Evolutionary conservation across 1,140 invertebrate genomes (phyloP).

Genomic region (Triops cancriformis): DNA sequence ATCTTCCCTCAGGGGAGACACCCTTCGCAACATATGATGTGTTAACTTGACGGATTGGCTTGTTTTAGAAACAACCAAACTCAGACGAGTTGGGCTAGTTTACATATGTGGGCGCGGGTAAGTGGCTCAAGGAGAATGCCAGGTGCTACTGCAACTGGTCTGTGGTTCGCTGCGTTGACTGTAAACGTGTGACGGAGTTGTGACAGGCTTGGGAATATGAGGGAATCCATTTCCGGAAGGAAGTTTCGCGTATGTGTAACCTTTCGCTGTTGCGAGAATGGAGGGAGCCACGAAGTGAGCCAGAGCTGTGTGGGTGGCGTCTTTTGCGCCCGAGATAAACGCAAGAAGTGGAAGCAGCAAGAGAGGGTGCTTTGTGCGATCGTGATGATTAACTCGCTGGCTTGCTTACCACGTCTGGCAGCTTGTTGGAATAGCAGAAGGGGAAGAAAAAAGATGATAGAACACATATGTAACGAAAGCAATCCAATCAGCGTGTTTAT

Average conservation of each 20-base stretch:
- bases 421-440: background rate
- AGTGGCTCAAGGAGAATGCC: no score
- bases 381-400: background rate
- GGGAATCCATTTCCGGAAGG: background rate
- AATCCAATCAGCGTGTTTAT: background rate
- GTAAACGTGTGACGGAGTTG: background rate
- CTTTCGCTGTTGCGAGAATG: background rate
- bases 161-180: no score
- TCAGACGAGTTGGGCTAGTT: no score
- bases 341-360: background rate
- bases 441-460: background rate
- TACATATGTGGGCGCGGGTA: no score
- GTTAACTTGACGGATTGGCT: no score
- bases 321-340: background rate
- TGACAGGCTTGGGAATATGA: background rate
- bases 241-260: background rate
- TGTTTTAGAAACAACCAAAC: no score
- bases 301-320: background rate
- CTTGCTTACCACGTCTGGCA: background rate
- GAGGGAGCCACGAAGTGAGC: conserved; percentile 7
- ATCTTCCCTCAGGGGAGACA: no score
- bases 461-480: background rate
- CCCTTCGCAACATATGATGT: no score
- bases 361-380: background rate
- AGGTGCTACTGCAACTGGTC: no score